Evolutionary conservation across 2,113 vertebrate species (phyloP).

Genomic region (Sinocyclocheilus anshuiensis): DNA sequence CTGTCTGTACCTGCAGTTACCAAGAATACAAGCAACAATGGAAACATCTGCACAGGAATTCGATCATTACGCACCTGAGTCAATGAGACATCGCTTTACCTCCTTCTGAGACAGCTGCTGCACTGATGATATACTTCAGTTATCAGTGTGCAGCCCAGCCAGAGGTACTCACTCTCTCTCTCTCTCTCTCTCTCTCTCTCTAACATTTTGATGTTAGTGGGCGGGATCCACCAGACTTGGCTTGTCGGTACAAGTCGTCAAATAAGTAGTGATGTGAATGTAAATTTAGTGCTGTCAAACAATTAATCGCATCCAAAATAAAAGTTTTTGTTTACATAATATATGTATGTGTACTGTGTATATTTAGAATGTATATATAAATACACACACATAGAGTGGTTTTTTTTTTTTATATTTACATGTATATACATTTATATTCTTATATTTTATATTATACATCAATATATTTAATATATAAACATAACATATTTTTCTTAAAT

Average conservation of each 20-base stretch:
- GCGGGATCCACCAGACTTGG: neutral
- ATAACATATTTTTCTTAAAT: too few species aligned
- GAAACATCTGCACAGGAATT: conserved; percentile 61
- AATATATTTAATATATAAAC: too few species aligned
- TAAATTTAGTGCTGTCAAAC: neutral
- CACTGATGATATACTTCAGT: conserved; percentile 68
- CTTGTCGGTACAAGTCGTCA: neutral
- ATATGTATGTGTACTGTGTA: too few species aligned
- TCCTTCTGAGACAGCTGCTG: conserved; percentile 74
- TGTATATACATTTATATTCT: too few species aligned
- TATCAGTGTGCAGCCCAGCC: conserved; percentile 52
- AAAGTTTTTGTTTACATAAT: too few species aligned
- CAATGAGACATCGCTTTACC: conserved; percentile 66
- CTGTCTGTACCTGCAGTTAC: conserved; percentile 26
- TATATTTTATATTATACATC: too few species aligned
- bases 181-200: neutral
- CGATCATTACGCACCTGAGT: conserved; percentile 51
- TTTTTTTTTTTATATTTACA: too few species aligned
- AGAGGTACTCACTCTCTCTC: neutral
- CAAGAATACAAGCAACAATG: neutral
- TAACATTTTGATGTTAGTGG: neutral
- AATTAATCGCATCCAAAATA: too few species aligned
- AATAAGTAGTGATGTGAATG: neutral
- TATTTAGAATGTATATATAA: too few species aligned
- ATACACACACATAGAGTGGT: too few species aligned